Conservation (phyloP, 2,797 vertebrate genomes). For the Streptopelia turtur region DNA sequence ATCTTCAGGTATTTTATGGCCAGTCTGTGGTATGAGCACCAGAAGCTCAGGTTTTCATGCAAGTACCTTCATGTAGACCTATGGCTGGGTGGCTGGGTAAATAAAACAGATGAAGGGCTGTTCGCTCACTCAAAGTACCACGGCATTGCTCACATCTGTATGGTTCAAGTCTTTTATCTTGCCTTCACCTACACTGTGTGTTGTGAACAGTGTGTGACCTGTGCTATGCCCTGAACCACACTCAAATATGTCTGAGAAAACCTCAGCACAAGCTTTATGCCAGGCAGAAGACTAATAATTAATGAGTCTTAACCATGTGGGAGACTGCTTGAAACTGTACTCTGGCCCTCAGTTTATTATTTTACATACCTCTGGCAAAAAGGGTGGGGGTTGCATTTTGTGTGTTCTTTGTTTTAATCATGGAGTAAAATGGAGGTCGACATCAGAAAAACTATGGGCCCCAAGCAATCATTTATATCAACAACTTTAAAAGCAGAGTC, state of each 20-base stretch:
- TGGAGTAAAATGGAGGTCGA: neutral
- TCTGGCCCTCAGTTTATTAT: neutral
- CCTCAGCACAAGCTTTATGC: neutral
- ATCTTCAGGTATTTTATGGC: neutral
- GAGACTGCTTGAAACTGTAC: neutral
- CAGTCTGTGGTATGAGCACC: neutral
- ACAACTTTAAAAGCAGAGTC: neutral
- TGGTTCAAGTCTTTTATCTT: neutral
- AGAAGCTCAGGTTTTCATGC: neutral
- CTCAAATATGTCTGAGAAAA: neutral
- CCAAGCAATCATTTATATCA: neutral
- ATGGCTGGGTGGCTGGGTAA: neutral
- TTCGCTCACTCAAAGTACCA: neutral
- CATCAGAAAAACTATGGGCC: neutral
- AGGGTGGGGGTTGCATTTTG: fast-evolving
- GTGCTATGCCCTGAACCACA: neutral
- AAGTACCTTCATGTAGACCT: neutral
- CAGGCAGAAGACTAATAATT: neutral
- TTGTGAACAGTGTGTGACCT: neutral
- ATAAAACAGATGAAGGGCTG: neutral
- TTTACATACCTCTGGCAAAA: neutral
- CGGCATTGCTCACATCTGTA: neutral
- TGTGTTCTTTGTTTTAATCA: neutral
- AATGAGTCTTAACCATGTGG: neutral
- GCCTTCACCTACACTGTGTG: neutral